Evolutionary conservation across 2,797 vertebrate species (phyloP), one percentile per base, ranked within the genome.

Genomic region (Periparus ater): DNA sequence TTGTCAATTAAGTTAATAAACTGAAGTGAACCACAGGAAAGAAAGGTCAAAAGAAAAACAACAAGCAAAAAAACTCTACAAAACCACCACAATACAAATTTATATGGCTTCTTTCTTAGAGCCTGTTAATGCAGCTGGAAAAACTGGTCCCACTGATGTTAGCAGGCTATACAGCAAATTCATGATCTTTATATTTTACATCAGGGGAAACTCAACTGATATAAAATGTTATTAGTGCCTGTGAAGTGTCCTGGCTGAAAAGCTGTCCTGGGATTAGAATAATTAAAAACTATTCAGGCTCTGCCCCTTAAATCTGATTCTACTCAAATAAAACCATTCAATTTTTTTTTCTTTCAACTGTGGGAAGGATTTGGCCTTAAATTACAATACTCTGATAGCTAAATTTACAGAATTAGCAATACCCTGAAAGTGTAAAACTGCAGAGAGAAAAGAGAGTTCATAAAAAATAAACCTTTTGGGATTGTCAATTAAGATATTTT

Each of bases 401-500:
- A 95, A 88, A 94, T 96, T 94, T 90, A 94, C 84, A 83, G 79
- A 97, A 89, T 84, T 94, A 88, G 86, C 76, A 95, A 92, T 91
- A 92, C 34, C 66, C 95, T 93, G 94, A 96, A 96, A 97, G 84
- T 47, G 92, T 13, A 82, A 88, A 95, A 44, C 77, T 80, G 21
- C 67, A 73, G 83, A 90, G 92, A 93, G 42, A 91, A 97, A 90
- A 94, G 75, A 94, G 75, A 96, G 72, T 92, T 96, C 83, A 92
- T 54, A 71, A 96, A 97, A 97, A 94, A 54, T 45, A 89, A 86
- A 62, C 40, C 95, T 93, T 89, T 70, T 88, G 90, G 85, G 86
- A 95, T 86, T 97, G 92, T 92, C 93, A 96, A 96, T 96, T 96
- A 92, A 89, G 91, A 96, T 78, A 89, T 90, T 96, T 82, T 89